Base-by-base conservation (phyloP, 1,140 invertebrate genomes). In the Protaetia brevitarsis region DNA sequence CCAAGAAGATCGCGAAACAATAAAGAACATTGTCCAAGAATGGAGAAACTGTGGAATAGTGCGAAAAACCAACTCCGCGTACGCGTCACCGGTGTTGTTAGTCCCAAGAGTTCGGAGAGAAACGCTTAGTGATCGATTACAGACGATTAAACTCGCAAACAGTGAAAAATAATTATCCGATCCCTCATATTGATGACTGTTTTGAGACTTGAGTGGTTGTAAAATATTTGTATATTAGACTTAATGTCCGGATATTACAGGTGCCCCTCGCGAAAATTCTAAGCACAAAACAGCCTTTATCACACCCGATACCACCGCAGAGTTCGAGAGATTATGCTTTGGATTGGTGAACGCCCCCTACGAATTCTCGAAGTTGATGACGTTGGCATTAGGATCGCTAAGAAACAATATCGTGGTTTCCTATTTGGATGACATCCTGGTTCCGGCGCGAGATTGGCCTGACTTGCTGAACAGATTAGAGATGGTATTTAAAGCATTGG, bases 41-140 rank as follows among this genome's bases (percentile, higher is more conserved):
- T n/a, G n/a, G n/a, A n/a, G n/a, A n/a, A n/a, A n/a, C n/a, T n/a
- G n/a, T n/a, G n/a, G n/a, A n/a, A n/a, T n/a, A n/a, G n/a, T n/a
- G n/a, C n/a, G n/a, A n/a, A n/a, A n/a, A n/a, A 51, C n/a, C 31
- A 65, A 37, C 11, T 76, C 70, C 0, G 45, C 69, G 8, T 78
- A 75, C 59, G 70, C 73, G 1, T 70, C 66, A 28, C 73, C 74
- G 5, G n/a, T 51, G 68, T 4, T 34, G 0, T 65, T 79, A 6
- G 74, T 79, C 31, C 61, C 23, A 79, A 78, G 28, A 72, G 71
- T 16, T 69, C 70, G 76, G 78, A 0, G 58, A 67, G 0, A 60
- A 64, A 5, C 31, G 80, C 11, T 59, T 81, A 34, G 70, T 72
- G 36, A 61, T 79, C 0, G 78, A 81, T 68, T 85, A 79, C 68